Conservation (phyloP, 2,888 invertebrate species). For the Ichneumoninae sp. region DNA sequence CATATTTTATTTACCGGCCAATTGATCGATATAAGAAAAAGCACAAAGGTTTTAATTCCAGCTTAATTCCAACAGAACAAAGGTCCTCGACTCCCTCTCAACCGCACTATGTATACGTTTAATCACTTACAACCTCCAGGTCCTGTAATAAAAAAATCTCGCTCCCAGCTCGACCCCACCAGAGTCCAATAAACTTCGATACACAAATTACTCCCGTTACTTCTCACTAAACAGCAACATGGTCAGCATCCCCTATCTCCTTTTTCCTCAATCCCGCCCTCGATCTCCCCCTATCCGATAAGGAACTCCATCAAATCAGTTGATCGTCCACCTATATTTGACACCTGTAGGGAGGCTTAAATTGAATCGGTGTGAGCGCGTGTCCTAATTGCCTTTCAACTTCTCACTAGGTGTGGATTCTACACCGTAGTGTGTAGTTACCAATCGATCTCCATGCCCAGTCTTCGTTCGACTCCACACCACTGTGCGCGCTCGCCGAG, state of each 20-base stretch:
- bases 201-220: background rate
- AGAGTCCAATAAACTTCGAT: conserved; percentile 7
- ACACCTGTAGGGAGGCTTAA: conserved; percentile 3
- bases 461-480: conserved; percentile 13
- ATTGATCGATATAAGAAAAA: background rate
- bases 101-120: background rate
- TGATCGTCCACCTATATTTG: background rate
- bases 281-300: background rate
- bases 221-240: background rate
- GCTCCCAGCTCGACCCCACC: background rate
- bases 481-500: conserved; percentile 5
- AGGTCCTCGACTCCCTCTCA: background rate
- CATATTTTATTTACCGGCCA: background rate
- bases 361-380: conserved; percentile 21
- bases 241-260: background rate
- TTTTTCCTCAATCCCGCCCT: background rate
- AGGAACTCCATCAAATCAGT: conserved; percentile 14
- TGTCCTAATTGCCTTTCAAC: conserved; percentile 39
- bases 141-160: conserved; percentile 3
- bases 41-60: background rate
- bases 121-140: conserved; percentile 16
- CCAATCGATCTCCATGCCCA: conserved; percentile 34
- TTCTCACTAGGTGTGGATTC: background rate
- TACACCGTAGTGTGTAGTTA: background rate
- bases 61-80: background rate